Conservation (phyloP, 2,797 vertebrate genomes). For the Microctenopoma stevenorrisi region DNA sequence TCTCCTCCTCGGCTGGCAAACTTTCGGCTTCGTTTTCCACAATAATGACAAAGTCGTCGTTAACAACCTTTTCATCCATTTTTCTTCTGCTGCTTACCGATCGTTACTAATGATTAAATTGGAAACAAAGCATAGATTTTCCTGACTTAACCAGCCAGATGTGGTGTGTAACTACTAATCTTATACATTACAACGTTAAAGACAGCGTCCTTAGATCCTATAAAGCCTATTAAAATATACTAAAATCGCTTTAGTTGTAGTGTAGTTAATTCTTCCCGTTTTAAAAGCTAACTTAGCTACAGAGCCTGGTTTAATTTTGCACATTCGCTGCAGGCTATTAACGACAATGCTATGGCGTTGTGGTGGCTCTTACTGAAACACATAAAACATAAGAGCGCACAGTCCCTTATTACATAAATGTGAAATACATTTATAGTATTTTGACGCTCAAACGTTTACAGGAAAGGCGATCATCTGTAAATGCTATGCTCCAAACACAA, state of each 20-base stretch:
- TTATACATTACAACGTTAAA: neutral
- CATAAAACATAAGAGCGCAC: neutral
- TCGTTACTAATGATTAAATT: conserved; percentile 30
- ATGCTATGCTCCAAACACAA: conserved; percentile 56
- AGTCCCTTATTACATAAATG: neutral
- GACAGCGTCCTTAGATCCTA: neutral
- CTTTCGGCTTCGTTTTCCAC: conserved; percentile 96
- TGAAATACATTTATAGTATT: neutral
- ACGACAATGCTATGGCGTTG: neutral
- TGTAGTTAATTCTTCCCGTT: conserved; percentile 16
- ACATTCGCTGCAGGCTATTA: conserved; percentile 1
- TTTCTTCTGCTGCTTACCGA: neutral
- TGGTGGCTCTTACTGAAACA: neutral
- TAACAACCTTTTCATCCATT: conserved; percentile 78
- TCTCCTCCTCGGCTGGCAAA: conserved; percentile 90
- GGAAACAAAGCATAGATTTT: conserved; percentile 37
- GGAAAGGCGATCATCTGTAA: conserved; percentile 36
- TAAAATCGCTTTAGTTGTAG: neutral
- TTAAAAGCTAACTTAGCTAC: conserved; percentile 67
- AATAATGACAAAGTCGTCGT: conserved; percentile 86
- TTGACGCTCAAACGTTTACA: conserved; percentile 2
- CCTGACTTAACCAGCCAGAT: neutral
- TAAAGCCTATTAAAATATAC: neutral
- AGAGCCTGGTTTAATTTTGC: conserved; percentile 38
- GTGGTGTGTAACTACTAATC: neutral